These are phyloP conservation scores for Poeciliopsis retropinna DNA, from an alignment of 2,113 vertebrate species.

Conservation along the genomic window DNA sequence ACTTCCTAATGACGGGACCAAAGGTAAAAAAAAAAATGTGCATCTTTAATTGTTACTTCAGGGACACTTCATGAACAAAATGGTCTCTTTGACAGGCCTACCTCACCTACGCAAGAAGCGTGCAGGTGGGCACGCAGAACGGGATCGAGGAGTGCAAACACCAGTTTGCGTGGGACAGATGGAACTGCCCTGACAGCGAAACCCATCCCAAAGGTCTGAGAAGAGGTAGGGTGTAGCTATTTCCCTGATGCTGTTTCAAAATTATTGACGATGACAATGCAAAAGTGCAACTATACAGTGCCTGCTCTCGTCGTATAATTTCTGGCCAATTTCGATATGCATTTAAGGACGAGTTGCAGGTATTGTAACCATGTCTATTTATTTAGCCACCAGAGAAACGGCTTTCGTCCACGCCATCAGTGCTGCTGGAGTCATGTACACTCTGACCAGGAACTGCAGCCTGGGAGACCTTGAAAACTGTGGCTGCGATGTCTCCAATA, in stretches of 20 bases:
- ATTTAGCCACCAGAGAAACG: constrained; percentile 89
- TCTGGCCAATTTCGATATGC: neutral
- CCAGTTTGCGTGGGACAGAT: constrained; percentile 95
- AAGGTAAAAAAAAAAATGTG: constrained; percentile 82
- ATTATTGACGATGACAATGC: no score
- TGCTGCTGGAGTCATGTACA: constrained; percentile 93
- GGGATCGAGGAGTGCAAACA: constrained; percentile 94
- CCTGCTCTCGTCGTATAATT: no score
- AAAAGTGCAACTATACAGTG: no score
- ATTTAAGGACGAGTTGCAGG: no score
- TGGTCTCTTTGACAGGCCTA: constrained; percentile 82
- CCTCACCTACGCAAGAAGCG: constrained; percentile 89
- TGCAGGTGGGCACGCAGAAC: constrained; percentile 88
- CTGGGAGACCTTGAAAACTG: constrained; percentile 94
- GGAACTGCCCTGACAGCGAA: constrained; percentile 95
- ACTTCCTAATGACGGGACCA: constrained; percentile 94
- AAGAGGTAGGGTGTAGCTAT: constrained; percentile 77
- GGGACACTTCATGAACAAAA: neutral
- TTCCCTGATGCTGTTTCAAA: no score
- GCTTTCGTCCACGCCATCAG: constrained; percentile 96
- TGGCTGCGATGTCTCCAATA: constrained; percentile 92
- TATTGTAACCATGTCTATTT: no score
- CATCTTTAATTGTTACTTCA: neutral
- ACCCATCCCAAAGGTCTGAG: constrained; percentile 88
- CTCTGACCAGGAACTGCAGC: constrained; percentile 95